phyloP scores from a whole-genome alignment of 2,797 vertebrate species.

The Lithobates sylvaticus region DNA sequence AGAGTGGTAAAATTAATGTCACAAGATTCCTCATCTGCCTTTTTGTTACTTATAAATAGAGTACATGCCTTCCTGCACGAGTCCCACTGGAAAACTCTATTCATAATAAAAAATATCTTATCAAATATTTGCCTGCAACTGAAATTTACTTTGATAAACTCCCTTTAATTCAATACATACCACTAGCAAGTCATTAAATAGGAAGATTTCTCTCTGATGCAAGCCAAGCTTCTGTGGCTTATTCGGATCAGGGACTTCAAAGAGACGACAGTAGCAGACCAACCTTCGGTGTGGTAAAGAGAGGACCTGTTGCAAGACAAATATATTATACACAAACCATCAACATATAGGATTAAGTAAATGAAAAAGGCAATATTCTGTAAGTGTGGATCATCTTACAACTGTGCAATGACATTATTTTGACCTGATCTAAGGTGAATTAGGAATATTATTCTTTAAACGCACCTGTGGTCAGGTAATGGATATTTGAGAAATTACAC shows the following conservation, averaged over 20 bases:
- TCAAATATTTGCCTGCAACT: slow-evolving; percentile 21
- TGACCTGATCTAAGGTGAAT: too few species aligned
- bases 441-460: too few species aligned
- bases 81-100: background rate
- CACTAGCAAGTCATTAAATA: slow-evolving; percentile 97
- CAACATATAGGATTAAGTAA: background rate
- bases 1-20: slow-evolving; percentile 7
- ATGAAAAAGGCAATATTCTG: background rate
- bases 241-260: slow-evolving; percentile 96
- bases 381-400: background rate
- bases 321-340: background rate
- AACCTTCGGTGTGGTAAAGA: slow-evolving; percentile 93
- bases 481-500: too few species aligned
- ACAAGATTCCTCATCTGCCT: background rate
- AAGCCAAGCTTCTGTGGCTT: slow-evolving; percentile 96
- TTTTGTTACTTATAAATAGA: background rate
- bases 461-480: too few species aligned
- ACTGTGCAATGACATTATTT: background rate
- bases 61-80: background rate
- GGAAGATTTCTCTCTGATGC: slow-evolving; percentile 97
- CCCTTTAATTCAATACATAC: slow-evolving; percentile 73
- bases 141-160: background rate
- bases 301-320: slow-evolving; percentile 80
- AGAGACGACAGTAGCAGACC: slow-evolving; percentile 96
- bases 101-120: slow-evolving; percentile 32